Conservation (phyloP, 2,113 vertebrate genomes). For the Sapayoa aenigma region DNA sequence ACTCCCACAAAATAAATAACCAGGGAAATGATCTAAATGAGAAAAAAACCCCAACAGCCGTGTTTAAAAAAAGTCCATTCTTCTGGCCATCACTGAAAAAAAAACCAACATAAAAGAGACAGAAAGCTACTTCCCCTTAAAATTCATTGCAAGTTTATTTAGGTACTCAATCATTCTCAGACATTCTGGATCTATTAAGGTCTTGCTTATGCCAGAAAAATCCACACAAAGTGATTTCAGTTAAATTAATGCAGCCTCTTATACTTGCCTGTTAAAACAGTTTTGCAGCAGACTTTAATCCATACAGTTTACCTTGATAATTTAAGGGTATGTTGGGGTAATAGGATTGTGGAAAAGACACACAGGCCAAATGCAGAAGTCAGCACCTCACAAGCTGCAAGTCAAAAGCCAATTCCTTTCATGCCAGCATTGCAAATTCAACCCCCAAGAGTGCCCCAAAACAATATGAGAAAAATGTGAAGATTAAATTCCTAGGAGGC, state of each 20-base stretch:
- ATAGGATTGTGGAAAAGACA: not conserved
- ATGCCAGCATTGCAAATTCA: not conserved
- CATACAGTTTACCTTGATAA: not conserved
- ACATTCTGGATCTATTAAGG: conserved; percentile 19
- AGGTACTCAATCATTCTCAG: not conserved
- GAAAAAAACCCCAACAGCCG: not conserved
- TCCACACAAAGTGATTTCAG: not conserved
- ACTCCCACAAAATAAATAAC: not conserved
- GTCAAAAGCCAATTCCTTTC: not conserved
- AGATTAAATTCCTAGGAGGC: not conserved
- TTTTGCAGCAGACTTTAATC: not conserved
- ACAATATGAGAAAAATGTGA: not conserved
- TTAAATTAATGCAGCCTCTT: not conserved
- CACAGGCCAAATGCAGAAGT: not conserved
- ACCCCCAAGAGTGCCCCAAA: not conserved
- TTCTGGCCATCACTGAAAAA: not conserved
- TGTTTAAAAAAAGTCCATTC: conserved; percentile 11
- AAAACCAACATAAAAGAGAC: not conserved
- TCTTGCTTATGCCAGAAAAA: conserved; percentile 27
- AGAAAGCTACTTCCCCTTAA: conserved; percentile 7
- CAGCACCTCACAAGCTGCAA: accelerated
- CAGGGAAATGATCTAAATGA: not conserved
- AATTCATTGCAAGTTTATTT: conserved; percentile 52
- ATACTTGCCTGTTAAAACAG: not conserved
- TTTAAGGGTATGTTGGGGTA: not conserved